These are phyloP conservation scores for Gouania willdenowi DNA, from an alignment of 2,797 vertebrate genomes.

Conservation along the genomic window DNA sequence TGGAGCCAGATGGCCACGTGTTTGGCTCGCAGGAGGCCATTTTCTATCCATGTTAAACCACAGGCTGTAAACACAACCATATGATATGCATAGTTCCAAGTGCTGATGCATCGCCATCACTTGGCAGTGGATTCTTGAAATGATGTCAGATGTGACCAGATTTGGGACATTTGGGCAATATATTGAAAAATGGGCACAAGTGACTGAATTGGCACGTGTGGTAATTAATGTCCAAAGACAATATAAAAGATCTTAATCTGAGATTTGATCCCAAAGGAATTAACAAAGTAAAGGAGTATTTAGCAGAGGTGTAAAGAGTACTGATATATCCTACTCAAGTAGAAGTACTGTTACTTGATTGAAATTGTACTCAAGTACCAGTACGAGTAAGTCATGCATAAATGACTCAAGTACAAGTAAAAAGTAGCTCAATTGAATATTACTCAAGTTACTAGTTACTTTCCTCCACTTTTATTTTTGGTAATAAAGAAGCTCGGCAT, in stretches of 20 bases:
- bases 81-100: constrained; percentile 28
- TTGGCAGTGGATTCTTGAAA: too few relatives aligned
- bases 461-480: too few relatives aligned
- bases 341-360: too few relatives aligned
- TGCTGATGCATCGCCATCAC: neutral
- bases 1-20: constrained; percentile 65
- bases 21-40: constrained; percentile 48
- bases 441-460: too few relatives aligned
- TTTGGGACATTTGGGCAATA: constrained; percentile 26
- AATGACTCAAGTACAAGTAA: too few relatives aligned
- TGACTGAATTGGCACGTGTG: constrained; percentile 22
- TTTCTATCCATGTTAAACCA: constrained; percentile 43
- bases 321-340: too few relatives aligned
- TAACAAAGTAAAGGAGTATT: constrained; percentile 7
- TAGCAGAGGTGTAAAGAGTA: too few relatives aligned
- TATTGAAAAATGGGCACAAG: constrained; percentile 14
- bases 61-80: constrained; percentile 45
- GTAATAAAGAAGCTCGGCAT: constrained; percentile 88
- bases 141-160: constrained; percentile 24
- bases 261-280: neutral
- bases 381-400: too few relatives aligned
- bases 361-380: too few relatives aligned
- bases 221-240: constrained; percentile 5
- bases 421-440: too few relatives aligned
- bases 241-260: constrained; percentile 10